A percentile compares a stretch with the other conserved stretches of the same genome.
Evolutionary conservation across 2,797 vertebrate species (phyloP).

Genomic region (Pterois miles): DNA sequence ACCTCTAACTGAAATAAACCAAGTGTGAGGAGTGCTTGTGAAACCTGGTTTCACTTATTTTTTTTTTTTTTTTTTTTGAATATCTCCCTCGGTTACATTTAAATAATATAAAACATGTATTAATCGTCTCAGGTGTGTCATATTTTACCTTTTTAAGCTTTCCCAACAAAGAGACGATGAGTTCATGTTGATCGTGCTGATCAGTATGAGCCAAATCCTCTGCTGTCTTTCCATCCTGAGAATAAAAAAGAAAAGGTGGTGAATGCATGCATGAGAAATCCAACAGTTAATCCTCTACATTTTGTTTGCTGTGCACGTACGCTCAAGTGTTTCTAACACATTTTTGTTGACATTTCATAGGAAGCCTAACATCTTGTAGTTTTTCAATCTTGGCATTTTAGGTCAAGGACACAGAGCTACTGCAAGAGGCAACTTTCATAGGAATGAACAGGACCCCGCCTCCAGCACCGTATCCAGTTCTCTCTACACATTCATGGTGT

Average conservation of each 20-base stretch:
- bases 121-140: not conserved
- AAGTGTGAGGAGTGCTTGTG: constrained; percentile 36
- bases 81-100: not conserved
- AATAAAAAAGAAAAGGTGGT: not conserved
- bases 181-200: constrained; percentile 92
- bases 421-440: too few relatives aligned
- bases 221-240: constrained; percentile 93
- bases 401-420: not conserved
- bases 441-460: too few relatives aligned
- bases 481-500: too few relatives aligned
- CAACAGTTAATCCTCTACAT: not conserved
- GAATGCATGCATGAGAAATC: constrained; percentile 2
- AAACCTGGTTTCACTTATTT: constrained; percentile 23
- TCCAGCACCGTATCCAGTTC: too few relatives aligned
- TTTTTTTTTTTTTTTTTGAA: too few relatives aligned
- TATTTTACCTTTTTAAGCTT: constrained; percentile 92
- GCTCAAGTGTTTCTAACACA: not conserved
- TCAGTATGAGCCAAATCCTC: constrained; percentile 93
- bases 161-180: constrained; percentile 87
- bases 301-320: not conserved
- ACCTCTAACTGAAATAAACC: constrained; percentile 55
- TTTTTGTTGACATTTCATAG: not conserved
- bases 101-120: not conserved
- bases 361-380: not conserved
- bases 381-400: not conserved